A percentile compares a stretch with the other conserved stretches of the same genome.
phyloP scores from a whole-genome alignment of 2,888 invertebrate species.

The Strigamia transsilvanica region DNA sequence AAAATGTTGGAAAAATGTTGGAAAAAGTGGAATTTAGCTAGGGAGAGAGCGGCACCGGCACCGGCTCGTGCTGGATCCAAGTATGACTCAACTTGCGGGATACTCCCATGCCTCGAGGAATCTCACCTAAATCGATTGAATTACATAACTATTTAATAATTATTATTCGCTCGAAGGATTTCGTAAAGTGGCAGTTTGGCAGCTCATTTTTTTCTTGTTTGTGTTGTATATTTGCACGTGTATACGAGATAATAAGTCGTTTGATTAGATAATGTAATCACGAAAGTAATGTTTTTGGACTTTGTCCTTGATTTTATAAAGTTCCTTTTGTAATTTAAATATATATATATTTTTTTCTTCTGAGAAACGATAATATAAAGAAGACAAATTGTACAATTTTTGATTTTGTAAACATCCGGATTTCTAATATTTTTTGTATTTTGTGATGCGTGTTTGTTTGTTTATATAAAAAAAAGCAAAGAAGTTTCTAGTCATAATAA shows the following conservation, averaged over 20 bases:
- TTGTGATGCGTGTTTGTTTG: no score
- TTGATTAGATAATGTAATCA: constrained; percentile 7
- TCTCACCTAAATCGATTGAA: neutral
- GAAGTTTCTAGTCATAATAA: no score
- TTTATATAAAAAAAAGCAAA: neutral
- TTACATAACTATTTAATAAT: neutral
- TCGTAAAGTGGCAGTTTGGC: neutral
- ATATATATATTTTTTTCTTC: no score
- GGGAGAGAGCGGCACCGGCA: no score
- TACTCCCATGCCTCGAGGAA: constrained; percentile 6
- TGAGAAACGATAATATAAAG: no score
- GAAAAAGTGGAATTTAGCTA: no score
- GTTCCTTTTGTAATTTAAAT: neutral
- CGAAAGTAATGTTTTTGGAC: neutral
- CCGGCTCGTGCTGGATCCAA: neutral
- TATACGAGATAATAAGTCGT: neutral
- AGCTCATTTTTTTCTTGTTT: neutral
- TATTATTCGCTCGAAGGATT: neutral
- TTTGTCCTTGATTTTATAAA: neutral
- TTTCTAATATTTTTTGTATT: no score
- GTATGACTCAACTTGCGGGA: neutral
- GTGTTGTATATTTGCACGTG: neutral
- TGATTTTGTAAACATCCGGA: no score
- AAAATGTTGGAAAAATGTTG: neutral
- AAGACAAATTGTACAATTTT: no score